A percentile compares a stretch with the other conserved stretches of the same genome.
These are phyloP conservation scores for Pogonognathellus flavescens DNA, from an alignment of 1,140 invertebrate species.

Conservation along the genomic window DNA sequence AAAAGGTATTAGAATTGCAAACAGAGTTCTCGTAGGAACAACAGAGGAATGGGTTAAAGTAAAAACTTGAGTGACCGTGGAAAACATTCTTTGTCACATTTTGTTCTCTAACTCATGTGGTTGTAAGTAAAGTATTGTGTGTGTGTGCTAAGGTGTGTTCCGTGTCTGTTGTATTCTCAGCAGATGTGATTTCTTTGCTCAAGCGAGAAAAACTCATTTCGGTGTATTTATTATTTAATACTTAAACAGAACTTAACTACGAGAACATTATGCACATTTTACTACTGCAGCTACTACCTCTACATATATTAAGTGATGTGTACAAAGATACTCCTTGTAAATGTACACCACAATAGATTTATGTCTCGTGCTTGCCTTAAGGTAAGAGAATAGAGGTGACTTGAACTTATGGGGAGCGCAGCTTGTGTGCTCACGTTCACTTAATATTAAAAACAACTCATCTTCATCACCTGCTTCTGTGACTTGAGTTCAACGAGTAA, in stretches of 20 bases:
- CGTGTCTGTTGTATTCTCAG: slow-evolving; percentile 17
- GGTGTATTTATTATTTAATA: slow-evolving; percentile 32
- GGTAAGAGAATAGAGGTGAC: background rate
- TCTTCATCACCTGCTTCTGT: slow-evolving; percentile 37
- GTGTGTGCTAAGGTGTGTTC: slow-evolving; percentile 16
- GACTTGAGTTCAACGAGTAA: no score
- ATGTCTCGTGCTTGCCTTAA: slow-evolving; percentile 41
- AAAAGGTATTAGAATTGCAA: slow-evolving; percentile 33
- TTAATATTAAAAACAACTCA: slow-evolving; percentile 47
- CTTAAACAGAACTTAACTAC: slow-evolving; percentile 11
- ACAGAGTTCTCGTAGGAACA: background rate
- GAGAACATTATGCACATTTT: slow-evolving; percentile 18
- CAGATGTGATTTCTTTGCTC: slow-evolving; percentile 28
- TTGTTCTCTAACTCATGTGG: background rate
- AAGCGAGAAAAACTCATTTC: slow-evolving; percentile 37
- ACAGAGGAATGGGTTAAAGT: slow-evolving; percentile 43
- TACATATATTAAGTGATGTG: background rate
- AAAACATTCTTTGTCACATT: slow-evolving; percentile 33
- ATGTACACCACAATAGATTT: slow-evolving; percentile 5
- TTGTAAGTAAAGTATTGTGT: background rate
- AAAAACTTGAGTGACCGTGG: slow-evolving; percentile 39
- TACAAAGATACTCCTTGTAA: background rate
- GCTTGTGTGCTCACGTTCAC: slow-evolving; percentile 35
- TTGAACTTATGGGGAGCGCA: background rate
- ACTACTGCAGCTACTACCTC: background rate